Conservation (phyloP, 2,113 vertebrate genomes). For the Rhipidura dahli region DNA sequence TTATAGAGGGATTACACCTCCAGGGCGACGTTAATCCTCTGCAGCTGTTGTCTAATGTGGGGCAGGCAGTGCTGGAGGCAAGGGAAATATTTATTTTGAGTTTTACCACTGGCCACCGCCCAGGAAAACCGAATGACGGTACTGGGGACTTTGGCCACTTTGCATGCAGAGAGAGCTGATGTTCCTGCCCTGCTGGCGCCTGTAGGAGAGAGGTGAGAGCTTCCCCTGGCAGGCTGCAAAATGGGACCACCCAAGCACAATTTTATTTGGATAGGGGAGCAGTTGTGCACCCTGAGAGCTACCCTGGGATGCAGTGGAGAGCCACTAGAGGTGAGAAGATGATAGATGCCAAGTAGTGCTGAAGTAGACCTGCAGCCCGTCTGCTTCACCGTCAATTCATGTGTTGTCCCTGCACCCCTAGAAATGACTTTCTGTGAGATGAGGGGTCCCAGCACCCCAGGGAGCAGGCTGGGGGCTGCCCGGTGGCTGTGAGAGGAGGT, state of each 20-base stretch:
- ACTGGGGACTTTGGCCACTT: not conserved
- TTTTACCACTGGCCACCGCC: constrained; percentile 53
- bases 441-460: fast-evolving
- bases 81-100: constrained; percentile 63
- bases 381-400: not conserved
- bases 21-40: not conserved
- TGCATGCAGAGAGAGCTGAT: not conserved
- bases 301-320: not conserved
- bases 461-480: not conserved
- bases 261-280: not conserved
- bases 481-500: not conserved
- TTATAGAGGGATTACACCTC: not conserved
- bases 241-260: not conserved
- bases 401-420: not conserved
- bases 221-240: not conserved
- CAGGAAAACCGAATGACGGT: not conserved
- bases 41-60: constrained; percentile 56
- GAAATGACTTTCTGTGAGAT: not conserved
- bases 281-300: not conserved
- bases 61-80: not conserved
- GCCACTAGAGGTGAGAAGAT: not conserved
- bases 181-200: not conserved
- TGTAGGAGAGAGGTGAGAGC: not conserved
- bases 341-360: not conserved
- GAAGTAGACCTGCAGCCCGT: not conserved